Evolutionary conservation across 2,888 invertebrate species (phyloP), one percentile per base, ranked within the genome.

Genomic region (Cheilosia variabilis): DNA sequence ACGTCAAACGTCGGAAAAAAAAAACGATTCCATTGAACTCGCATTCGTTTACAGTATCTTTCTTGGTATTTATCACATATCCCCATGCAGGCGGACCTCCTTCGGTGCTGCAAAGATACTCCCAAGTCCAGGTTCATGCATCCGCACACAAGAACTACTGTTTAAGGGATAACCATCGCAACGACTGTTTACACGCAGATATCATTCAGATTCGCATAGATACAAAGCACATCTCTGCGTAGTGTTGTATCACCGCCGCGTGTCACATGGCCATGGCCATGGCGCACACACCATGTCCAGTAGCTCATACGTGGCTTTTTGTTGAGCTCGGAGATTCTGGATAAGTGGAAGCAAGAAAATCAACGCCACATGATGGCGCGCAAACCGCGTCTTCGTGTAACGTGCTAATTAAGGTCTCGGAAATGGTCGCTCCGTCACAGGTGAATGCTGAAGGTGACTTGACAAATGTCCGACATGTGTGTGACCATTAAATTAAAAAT

Each of bases 401-500:
- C 57, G 72, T 68, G 63, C 78, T 73, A 78, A 83, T 83, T 83
- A 73, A 68, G 62, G 68, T 72, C 62, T 73, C 63, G 65, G 72
- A 68, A 68, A 77, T 72, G 15, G 5, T 27, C 45, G 31, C 15
- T 6, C 41, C 13, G 22, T 72, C 73, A 50, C 55, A 63, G 45
- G 50, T 57, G 65, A 17, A 43, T 57, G 66, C 9, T 43, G 47
- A 58, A 65, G 78, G 78, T 78, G 78, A 72, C 60, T 68, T 83
- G 71, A 83, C 47, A 73, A 78, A 83, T 83, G 66, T 55, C 50
- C 45, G 45, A 69, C 76, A 76, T 69, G 81, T 65, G 76, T 65
- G 62, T 52, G 81, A 76, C 55, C 65, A 75, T 75, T 75, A 57
- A 45, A 69, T 76, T 37, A 27, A 47, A n/a, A n/a, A 53, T 24